phyloP scores from a whole-genome alignment of 2,888 invertebrate species.

The Drosophila demipolita region DNA sequence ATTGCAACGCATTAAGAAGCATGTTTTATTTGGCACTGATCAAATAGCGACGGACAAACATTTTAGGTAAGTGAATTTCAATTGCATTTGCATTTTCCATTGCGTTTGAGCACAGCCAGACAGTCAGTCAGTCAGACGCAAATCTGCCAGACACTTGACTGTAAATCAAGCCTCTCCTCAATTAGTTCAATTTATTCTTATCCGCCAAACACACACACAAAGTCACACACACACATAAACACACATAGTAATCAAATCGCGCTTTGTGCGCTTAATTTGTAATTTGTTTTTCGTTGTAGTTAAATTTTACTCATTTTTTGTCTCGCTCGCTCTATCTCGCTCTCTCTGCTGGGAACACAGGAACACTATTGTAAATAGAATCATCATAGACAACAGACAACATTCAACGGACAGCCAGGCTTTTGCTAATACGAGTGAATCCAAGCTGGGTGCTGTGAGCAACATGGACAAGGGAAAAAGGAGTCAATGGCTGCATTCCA shows the following conservation, averaged over 20 bases:
- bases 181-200: conserved; percentile 77
- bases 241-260: conserved; percentile 44
- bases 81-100: not conserved
- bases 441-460: conserved; percentile 13
- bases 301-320: conserved; percentile 1
- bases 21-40: conserved; percentile 79
- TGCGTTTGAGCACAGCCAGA: not conserved
- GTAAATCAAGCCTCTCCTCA: conserved; percentile 45
- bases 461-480: conserved; percentile 51
- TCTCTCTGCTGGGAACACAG: conserved; percentile 39
- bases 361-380: conserved; percentile 68
- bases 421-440: conserved; percentile 23
- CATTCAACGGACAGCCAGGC: conserved; percentile 7
- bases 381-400: conserved; percentile 24
- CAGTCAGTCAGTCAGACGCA: not conserved
- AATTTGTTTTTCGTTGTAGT: conserved; percentile 52
- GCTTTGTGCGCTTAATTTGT: conserved; percentile 72
- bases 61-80: conserved; percentile 57
- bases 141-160: conserved; percentile 19
- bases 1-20: conserved; percentile 59
- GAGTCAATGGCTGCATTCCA: conserved; percentile 21
- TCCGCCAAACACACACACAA: conserved; percentile 54
- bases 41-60: conserved; percentile 74
- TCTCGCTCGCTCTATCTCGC: conserved; percentile 12
- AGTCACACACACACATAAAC: conserved; percentile 33